phyloP scores from a whole-genome alignment of 1,140 invertebrate genomes.

The Metopolophium dirhodum region DNA sequence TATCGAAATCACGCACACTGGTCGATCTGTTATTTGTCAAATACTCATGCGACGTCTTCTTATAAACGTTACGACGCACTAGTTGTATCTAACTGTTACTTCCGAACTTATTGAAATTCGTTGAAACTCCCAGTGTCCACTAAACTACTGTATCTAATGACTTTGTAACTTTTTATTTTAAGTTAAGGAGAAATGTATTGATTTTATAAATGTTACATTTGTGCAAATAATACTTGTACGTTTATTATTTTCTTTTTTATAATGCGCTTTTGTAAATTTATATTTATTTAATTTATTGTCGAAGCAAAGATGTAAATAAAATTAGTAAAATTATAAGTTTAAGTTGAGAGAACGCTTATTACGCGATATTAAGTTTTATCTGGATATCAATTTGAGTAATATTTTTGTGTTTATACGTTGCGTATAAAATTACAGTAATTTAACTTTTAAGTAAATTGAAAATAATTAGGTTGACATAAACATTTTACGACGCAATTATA shows the following conservation, averaged over 20 bases:
- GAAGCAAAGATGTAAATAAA: neutral
- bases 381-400: neutral
- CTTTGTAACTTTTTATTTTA: no score
- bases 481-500: neutral
- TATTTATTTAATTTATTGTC: neutral
- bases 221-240: neutral
- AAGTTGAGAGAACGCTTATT: no score
- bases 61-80: no score
- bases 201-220: neutral
- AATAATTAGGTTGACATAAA: neutral
- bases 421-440: neutral
- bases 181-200: neutral
- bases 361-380: no score
- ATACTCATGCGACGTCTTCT: no score
- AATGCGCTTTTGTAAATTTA: neutral
- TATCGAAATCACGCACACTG: no score
- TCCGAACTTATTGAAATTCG: no score
- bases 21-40: no score
- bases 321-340: no score
- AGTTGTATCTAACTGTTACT: no score
- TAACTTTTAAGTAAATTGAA: neutral
- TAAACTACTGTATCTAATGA: neutral
- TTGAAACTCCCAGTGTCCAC: no score
- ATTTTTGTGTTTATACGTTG: neutral
- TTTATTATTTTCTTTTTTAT: neutral